Percentiles rank a stretch among this genome's conserved stretches.
These are phyloP conservation scores for Pristionchus arcanus DNA, from an alignment of 2,888 invertebrate species.

Conservation along the genomic window DNA sequence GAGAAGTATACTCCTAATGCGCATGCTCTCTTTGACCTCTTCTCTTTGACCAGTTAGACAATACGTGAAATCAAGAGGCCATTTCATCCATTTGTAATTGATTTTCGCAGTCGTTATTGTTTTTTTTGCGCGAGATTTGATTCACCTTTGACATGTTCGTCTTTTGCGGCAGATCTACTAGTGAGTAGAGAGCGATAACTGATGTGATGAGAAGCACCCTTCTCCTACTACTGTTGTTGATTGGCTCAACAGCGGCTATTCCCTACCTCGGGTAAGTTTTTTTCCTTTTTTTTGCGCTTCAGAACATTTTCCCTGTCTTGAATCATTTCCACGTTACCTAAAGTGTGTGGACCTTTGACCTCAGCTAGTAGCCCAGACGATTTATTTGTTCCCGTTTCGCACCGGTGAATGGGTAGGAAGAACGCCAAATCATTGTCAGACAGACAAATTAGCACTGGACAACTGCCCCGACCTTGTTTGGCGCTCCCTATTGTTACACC, in stretches of 20 bases:
- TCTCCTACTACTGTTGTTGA: background rate
- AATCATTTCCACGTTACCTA: background rate
- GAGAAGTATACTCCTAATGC: too few relatives aligned
- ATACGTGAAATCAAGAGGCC: too few relatives aligned
- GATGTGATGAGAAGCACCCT: background rate
- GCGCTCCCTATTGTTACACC: background rate
- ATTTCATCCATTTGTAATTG: too few relatives aligned
- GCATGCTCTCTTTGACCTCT: too few relatives aligned
- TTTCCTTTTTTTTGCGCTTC: background rate
- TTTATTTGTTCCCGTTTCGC: background rate
- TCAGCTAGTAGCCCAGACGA: background rate
- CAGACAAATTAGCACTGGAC: background rate
- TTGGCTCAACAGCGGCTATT: background rate
- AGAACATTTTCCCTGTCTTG: background rate
- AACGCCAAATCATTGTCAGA: background rate
- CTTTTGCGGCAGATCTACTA: background rate
- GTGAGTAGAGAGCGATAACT: background rate
- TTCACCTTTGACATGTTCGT: too few relatives aligned
- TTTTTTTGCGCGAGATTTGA: too few relatives aligned
- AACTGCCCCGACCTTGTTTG: background rate
- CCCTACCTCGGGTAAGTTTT: slow-evolving; percentile 26
- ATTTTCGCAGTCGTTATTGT: too few relatives aligned
- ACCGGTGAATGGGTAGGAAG: background rate
- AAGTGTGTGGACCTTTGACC: background rate
- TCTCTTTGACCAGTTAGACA: too few relatives aligned